Evolutionary conservation across 64 coral and sea anemone genomes (phyloP).

Genomic region (Stichodactyla helianthus): DNA sequence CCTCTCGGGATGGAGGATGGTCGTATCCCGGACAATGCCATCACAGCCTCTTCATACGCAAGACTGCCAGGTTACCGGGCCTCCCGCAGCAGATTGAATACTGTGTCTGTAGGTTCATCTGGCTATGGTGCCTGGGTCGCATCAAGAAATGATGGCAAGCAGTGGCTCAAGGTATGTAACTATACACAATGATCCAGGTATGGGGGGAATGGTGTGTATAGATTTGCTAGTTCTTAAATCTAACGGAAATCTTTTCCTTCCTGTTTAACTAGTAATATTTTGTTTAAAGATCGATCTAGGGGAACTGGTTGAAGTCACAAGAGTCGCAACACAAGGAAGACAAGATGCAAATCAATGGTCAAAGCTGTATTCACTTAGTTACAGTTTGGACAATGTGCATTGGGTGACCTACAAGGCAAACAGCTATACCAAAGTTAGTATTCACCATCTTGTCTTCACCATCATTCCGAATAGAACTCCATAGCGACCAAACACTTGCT

Average conservation of each 20-base stretch:
- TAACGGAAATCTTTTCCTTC: neutral
- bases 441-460: neutral
- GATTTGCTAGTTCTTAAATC: too few relatives aligned
- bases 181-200: too few relatives aligned
- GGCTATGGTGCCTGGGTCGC: constrained; percentile 17
- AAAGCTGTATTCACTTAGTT: constrained; percentile 31
- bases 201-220: too few relatives aligned
- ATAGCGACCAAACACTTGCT: too few relatives aligned
- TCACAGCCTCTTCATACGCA: constrained; percentile 9
- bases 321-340: constrained; percentile 57
- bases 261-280: neutral
- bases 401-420: constrained; percentile 52
- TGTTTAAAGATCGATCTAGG: constrained; percentile 36
- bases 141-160: neutral
- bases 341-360: constrained; percentile 61
- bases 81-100: constrained; percentile 10
- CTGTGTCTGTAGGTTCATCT: neutral
- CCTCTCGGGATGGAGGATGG: constrained; percentile 14
- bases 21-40: neutral
- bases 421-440: constrained; percentile 31
- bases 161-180: neutral
- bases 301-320: constrained; percentile 35
- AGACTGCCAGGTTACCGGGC: neutral
- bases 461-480: too few relatives aligned
- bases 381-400: constrained; percentile 48